Base-by-base conservation (phyloP, 2,888 invertebrate genomes). In the Nomada flava region DNA sequence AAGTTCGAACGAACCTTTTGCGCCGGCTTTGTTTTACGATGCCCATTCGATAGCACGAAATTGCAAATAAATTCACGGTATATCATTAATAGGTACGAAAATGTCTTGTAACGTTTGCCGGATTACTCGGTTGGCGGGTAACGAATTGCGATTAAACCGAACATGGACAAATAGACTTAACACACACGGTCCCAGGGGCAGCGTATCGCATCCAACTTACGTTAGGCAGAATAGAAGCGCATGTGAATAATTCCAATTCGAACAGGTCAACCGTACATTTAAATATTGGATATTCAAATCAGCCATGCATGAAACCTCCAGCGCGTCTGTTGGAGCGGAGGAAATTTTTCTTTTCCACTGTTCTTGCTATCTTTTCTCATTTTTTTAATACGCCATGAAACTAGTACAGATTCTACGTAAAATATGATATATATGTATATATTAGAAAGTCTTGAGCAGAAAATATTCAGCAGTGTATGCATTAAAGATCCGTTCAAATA, bases 271-370 rank as follows among this genome's bases (percentile, higher is more conserved):
- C 78, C 60, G 80, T 72, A 52, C 77, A 78, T 80, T 77, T 80
- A 72, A 72, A 80, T 80, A 72, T 72, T 72, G 77, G 77, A 77
- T 64, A 80, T 80, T 73, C 78, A 77, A 80, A 80, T 77, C 63
- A 78, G 77, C 53, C 63, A 44, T 65, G 44, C 67, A 53, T 36
- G 36, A 68, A 62, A 70, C 57, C 57, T 67, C 13, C 4, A n/a
- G n/a, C 63, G 50, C 10, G n/a, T 55, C 20, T n/a, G 47, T 2
- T 64, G 9, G 23, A n/a, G 26, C 52, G 10, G 20, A 36, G 59
- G 29, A 44, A 62, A 62, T 44, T 55, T 63, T 26, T 57, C 44
- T 53, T 26, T 0, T 53, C 11, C 26, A 20, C 42, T 15, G 7
- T 26, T 26, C 23, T 26, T 3, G 9, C 13, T 36, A 4, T 13